Conservation (phyloP, 2,797 vertebrate species). For the Microtus californicus region DNA sequence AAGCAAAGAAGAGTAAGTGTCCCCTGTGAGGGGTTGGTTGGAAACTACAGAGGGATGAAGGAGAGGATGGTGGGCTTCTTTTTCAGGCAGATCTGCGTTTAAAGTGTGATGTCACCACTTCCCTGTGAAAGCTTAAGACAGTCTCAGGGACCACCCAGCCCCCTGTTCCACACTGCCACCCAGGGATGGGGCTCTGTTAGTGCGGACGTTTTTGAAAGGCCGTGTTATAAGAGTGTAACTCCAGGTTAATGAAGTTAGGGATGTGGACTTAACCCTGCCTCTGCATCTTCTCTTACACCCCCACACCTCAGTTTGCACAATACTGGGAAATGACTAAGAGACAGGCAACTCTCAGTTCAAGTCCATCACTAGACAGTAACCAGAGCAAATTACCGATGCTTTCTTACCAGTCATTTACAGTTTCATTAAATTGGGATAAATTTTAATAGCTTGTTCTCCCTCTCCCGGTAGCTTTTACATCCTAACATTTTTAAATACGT, state of each 20-base stretch:
- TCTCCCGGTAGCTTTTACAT: background rate
- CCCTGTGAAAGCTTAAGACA: fast-evolving
- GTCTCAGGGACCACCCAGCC: fast-evolving
- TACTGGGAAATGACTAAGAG: background rate
- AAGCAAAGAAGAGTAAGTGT: slow-evolving; percentile 90
- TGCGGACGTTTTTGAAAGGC: background rate
- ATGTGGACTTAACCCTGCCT: background rate
- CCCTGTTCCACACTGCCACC: fast-evolving
- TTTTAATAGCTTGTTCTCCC: background rate
- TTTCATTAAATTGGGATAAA: background rate
- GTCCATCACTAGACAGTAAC: background rate
- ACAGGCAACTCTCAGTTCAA: too few relatives aligned
- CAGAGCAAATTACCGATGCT: too few relatives aligned
- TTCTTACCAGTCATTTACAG: background rate
- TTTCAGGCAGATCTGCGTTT: fast-evolving
- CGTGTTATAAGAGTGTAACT: background rate
- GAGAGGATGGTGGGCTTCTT: fast-evolving
- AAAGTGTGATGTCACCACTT: background rate
- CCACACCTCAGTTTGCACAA: background rate
- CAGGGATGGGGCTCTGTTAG: background rate
- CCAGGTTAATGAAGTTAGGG: fast-evolving
- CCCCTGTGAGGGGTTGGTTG: background rate
- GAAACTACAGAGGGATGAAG: fast-evolving
- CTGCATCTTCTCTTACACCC: background rate
- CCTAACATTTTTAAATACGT: background rate